Evolutionary conservation across 2,797 vertebrate genomes (phyloP).

Genomic region (Geotrypetes seraphini): DNA sequence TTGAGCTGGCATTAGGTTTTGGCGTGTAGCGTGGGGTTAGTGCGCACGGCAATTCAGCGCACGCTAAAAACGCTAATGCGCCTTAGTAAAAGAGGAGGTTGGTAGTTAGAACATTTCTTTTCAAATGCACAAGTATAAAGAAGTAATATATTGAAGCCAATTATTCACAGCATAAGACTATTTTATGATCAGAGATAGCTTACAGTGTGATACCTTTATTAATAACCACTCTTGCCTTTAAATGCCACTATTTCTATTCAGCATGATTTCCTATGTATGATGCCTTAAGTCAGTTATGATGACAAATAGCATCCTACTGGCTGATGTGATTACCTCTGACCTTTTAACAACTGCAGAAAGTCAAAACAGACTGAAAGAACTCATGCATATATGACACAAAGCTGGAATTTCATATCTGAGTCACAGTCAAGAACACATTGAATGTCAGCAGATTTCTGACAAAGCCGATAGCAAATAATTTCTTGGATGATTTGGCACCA

Average conservation of each 20-base stretch:
- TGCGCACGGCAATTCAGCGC: too few relatives aligned
- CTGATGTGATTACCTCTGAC: constrained; percentile 49
- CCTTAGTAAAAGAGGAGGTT: too few relatives aligned
- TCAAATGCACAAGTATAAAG: constrained; percentile 7
- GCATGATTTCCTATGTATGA: constrained; percentile 29
- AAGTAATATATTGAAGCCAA: constrained; percentile 16
- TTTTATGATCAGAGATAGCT: constrained; percentile 1
- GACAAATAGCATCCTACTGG: constrained; percentile 39
- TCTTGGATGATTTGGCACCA: constrained; percentile 36
- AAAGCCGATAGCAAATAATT: constrained; percentile 40
- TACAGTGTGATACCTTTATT: constrained; percentile 6
- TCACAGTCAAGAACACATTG: constrained; percentile 30
- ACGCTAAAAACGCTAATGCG: too few relatives aligned
- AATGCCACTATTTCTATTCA: constrained; percentile 35
- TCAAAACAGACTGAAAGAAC: constrained; percentile 32
- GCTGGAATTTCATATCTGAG: constrained; percentile 30
- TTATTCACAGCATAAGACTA: constrained; percentile 2
- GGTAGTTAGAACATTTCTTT: constrained; percentile 4
- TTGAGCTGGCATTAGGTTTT: too few relatives aligned
- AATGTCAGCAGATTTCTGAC: constrained; percentile 40
- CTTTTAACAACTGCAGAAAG: constrained; percentile 43
- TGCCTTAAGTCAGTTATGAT: constrained; percentile 40
- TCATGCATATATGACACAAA: constrained; percentile 36
- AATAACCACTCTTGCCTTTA: constrained; percentile 11
- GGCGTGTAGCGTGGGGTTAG: too few relatives aligned